Percentiles rank a stretch among this genome's conserved stretches.
Evolutionary conservation across 2,888 invertebrate species (phyloP).

Genomic region (Pseudococcus viburni): DNA sequence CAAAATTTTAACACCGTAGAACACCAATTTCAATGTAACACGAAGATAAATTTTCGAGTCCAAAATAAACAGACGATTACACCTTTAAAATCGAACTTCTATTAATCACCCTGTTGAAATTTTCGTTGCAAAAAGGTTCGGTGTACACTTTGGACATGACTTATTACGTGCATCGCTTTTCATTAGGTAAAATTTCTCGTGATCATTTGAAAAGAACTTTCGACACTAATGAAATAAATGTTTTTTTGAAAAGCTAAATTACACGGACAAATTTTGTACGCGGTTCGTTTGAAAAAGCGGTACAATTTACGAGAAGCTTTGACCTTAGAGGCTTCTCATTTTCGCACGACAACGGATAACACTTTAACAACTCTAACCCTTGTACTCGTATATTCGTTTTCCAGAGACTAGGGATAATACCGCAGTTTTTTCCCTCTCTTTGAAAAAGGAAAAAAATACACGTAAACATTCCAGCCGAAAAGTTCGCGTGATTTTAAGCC

Average conservation of each 20-base stretch:
- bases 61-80: no score
- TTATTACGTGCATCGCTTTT: conserved; percentile 4
- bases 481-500: neutral
- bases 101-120: no score
- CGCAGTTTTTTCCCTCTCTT: neutral
- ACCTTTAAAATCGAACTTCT: no score
- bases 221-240: neutral
- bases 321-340: conserved; percentile 21
- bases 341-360: conserved; percentile 5
- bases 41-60: no score
- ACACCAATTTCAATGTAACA: no score
- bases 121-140: no score
- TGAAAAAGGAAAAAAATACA: neutral
- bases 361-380: conserved; percentile 1
- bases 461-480: neutral
- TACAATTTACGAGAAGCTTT: conserved; percentile 11
- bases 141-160: neutral
- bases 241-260: neutral
- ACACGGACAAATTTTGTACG: neutral
- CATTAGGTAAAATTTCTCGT: neutral
- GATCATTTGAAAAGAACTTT: neutral
- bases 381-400: neutral
- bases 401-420: neutral
- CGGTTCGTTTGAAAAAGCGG: conserved; percentile 24
- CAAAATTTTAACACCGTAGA: no score